Evolutionary conservation across 2,888 invertebrate genomes (phyloP).

Genomic region (Ormyrus labotus): DNA sequence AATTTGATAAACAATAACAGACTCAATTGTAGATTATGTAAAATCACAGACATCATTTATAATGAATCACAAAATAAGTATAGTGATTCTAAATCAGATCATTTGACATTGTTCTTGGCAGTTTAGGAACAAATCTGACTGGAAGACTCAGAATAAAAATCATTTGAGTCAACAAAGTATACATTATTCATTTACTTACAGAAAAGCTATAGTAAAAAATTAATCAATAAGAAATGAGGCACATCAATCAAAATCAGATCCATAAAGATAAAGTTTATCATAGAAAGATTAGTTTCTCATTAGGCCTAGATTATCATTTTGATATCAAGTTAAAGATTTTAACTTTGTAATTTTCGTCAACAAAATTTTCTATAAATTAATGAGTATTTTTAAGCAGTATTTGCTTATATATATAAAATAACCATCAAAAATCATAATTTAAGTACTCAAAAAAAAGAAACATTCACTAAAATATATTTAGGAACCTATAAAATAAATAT

Average conservation of each 20-base stretch:
- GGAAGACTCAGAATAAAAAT: conserved; percentile 33
- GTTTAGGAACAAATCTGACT: conserved; percentile 29
- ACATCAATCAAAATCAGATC: not conserved
- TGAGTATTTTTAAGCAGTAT: not conserved
- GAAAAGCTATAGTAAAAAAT: not conserved
- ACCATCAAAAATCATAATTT: not conserved
- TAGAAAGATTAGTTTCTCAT: not conserved
- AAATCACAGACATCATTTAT: conserved; percentile 53
- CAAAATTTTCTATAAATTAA: not conserved
- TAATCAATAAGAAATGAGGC: too few relatives aligned
- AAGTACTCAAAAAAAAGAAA: not conserved
- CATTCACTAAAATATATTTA: not conserved
- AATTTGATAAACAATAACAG: not conserved
- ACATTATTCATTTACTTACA: conserved; percentile 8
- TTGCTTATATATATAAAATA: not conserved
- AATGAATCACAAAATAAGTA: conserved; percentile 33
- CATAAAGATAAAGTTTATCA: conserved; percentile 3
- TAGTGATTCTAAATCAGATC: conserved; percentile 30
- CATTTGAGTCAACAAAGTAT: conserved; percentile 20
- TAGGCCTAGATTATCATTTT: not conserved
- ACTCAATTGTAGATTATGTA: conserved; percentile 45
- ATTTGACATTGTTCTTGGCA: conserved; percentile 30
- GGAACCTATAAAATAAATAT: conserved; percentile 26
- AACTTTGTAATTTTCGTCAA: not conserved
- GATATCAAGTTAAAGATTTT: not conserved